phyloP scores from a whole-genome alignment of 2,113 vertebrate species.

The Brachionichthys hirsutus region DNA sequence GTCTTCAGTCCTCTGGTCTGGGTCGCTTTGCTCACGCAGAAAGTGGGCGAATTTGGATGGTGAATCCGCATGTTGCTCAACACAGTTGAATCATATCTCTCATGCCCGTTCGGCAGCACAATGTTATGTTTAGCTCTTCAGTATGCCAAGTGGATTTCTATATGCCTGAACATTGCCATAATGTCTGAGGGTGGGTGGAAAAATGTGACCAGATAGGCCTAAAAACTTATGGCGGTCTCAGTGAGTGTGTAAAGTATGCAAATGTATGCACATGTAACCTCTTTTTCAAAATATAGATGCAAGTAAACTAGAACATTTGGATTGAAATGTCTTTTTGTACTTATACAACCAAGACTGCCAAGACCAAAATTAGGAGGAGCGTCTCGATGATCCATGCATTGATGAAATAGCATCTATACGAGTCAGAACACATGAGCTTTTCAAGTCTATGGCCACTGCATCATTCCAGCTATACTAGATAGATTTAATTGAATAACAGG shows the following conservation, averaged over 20 bases:
- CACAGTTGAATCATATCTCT: conserved; percentile 50
- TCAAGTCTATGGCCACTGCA: conserved; percentile 1
- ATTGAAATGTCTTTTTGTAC: neutral
- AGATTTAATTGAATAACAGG: conserved; percentile 23
- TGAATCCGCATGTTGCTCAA: conserved; percentile 36
- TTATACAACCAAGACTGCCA: too few relatives aligned
- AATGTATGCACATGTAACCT: too few relatives aligned
- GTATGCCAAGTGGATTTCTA: conserved; percentile 34
- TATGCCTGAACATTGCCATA: conserved; percentile 27
- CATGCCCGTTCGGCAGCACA: conserved; percentile 37
- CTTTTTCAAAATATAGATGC: conserved; percentile 26
- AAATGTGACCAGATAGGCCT: conserved; percentile 32
- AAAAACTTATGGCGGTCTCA: conserved; percentile 14
- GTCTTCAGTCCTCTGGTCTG: conserved; percentile 41
- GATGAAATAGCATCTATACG: too few relatives aligned
- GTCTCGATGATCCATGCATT: too few relatives aligned
- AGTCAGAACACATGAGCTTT: neutral
- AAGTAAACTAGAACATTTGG: too few relatives aligned
- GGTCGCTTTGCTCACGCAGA: conserved; percentile 30
- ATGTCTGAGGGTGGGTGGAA: conserved; percentile 11
- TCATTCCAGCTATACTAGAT: neutral
- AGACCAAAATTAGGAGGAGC: too few relatives aligned
- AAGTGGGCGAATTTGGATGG: conserved; percentile 32
- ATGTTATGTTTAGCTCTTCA: conserved; percentile 27
- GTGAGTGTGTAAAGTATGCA: conserved; percentile 20